Percentiles rank a stretch among this genome's conserved stretches.
These are phyloP conservation scores for Bombus terrestris DNA, from an alignment of 1,140 invertebrate species.

Conservation along the genomic window DNA sequence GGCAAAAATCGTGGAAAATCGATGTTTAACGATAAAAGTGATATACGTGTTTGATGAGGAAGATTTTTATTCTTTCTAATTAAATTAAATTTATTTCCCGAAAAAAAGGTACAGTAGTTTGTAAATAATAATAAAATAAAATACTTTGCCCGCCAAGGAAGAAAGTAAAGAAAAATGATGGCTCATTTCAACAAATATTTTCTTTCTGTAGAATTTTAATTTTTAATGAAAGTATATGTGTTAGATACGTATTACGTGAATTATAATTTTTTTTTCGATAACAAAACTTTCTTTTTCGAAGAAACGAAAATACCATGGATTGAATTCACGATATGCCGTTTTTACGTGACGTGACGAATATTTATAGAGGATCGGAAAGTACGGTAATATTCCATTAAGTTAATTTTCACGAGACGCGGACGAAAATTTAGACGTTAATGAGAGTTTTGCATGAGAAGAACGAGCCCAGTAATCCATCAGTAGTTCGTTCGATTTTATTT, in stretches of 20 bases:
- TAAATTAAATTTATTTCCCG: neutral
- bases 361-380: neutral
- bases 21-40: too few species aligned
- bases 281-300: neutral
- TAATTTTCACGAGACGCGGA: neutral
- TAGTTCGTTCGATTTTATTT: neutral
- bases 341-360: neutral
- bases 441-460: constrained; percentile 1
- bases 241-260: neutral
- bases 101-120: neutral
- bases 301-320: neutral
- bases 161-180: neutral
- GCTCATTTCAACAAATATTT: neutral
- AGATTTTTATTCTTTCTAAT: too few species aligned
- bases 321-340: neutral
- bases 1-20: too few species aligned
- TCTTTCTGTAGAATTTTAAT: neutral
- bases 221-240: neutral
- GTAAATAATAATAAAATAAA: neutral
- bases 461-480: too few species aligned
- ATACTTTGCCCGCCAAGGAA: neutral
- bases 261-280: neutral
- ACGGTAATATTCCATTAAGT: constrained; percentile 7
- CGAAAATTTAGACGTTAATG: neutral
- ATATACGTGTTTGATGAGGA: too few species aligned